Percentiles rank a stretch among this genome's conserved stretches.
Evolutionary conservation across 2,888 invertebrate species (phyloP).

Genomic region (Thymelicus lineola): DNA sequence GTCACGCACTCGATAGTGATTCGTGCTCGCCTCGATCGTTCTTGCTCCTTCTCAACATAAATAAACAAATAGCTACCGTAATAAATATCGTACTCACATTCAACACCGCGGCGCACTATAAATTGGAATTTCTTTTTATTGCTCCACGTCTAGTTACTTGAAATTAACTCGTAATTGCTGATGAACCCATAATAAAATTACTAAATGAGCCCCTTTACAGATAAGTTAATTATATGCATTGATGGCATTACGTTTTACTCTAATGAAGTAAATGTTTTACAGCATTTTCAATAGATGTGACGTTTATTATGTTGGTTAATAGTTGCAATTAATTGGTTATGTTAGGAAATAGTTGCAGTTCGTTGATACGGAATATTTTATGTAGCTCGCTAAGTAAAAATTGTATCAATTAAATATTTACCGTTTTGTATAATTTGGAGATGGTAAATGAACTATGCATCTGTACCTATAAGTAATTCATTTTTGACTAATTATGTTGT

Average conservation of each 20-base stretch:
- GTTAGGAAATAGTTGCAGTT: constrained; percentile 8
- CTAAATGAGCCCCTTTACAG: constrained; percentile 44
- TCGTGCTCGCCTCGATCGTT: constrained; percentile 43
- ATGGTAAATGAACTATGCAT: background rate
- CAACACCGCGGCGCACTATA: constrained; percentile 68
- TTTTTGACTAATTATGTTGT: no score
- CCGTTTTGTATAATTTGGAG: background rate
- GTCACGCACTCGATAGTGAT: constrained; percentile 41
- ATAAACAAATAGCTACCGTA: constrained; percentile 63
- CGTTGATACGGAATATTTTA: background rate
- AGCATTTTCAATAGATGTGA: constrained; percentile 33
- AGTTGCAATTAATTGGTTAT: constrained; percentile 32
- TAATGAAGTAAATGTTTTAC: constrained; percentile 37
- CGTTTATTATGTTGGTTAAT: constrained; percentile 29
- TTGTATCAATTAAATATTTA: no score
- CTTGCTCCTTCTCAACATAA: constrained; percentile 50
- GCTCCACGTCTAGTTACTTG: constrained; percentile 60
- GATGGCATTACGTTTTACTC: constrained; percentile 36
- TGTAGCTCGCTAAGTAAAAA: background rate
- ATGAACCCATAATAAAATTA: constrained; percentile 59
- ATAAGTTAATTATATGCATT: constrained; percentile 39
- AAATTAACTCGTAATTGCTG: constrained; percentile 72
- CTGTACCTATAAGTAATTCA: no score
- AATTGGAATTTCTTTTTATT: constrained; percentile 72
- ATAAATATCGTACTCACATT: constrained; percentile 68